A percentile compares a stretch with the other conserved stretches of the same genome.
phyloP scores from a whole-genome alignment of 2,113 vertebrate genomes.

The Athene cunicularia region DNA sequence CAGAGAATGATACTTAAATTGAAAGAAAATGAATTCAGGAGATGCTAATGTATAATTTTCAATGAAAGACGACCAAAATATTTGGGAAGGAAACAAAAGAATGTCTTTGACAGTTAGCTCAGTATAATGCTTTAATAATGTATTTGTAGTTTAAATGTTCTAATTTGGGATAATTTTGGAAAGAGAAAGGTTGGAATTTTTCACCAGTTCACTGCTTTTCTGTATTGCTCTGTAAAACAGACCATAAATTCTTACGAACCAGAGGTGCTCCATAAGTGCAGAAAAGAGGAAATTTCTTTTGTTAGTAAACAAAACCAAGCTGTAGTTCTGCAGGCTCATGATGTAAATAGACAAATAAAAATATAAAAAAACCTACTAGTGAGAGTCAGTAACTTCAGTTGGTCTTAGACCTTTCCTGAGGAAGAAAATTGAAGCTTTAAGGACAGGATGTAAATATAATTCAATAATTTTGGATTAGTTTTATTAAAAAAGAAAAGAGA shows the following conservation, averaged over 20 bases:
- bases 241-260: background rate
- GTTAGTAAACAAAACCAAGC: background rate
- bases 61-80: conserved; percentile 31
- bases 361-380: accelerated
- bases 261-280: background rate
- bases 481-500: background rate
- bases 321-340: background rate
- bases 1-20: background rate
- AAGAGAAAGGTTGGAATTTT: background rate
- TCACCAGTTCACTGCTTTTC: background rate
- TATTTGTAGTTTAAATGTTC: conserved; percentile 33
- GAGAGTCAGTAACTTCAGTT: background rate
- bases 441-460: background rate
- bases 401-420: background rate
- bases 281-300: background rate
- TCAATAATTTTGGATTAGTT: background rate
- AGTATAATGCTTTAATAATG: conserved; percentile 12
- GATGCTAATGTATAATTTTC: conserved; percentile 43
- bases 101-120: conserved; percentile 15
- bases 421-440: background rate
- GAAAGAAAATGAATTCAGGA: conserved; percentile 33
- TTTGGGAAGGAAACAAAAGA: conserved; percentile 45
- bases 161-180: background rate
- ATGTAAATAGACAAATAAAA: background rate
- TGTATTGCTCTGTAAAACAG: background rate